Evolutionary conservation across 1,140 invertebrate genomes (phyloP), one percentile per base, ranked within the genome.

Genomic region (Copidosoma floridanum): DNA sequence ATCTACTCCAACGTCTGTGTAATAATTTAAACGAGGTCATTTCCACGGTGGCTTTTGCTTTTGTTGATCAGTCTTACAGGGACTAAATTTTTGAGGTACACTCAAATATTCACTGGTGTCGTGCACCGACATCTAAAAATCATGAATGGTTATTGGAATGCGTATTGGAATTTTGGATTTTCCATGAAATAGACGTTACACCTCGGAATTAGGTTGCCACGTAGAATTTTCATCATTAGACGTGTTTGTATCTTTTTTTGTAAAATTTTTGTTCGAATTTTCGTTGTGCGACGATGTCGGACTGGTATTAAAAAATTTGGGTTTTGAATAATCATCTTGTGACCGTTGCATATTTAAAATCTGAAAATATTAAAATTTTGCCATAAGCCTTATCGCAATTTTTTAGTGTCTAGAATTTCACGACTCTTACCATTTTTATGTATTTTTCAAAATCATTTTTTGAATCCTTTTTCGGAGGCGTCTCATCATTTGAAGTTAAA

Each of bases 21-120:
- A 61, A 61, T 62, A 43, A 12, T 61, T 32, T 38, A 23, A 11
- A 16, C 18, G 27, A 21, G 20, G 53, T 78, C 70, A 80, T 71
- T 80, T 80, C 78, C 78, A 80, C n/a, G 78, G 78, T 12, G 76
- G 78, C 57, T 78, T 62, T 72, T 24, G 38, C 57, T 63, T 66
- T 73, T 43, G 62, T 27, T 71, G 72, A 40, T 77, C 74, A 3
- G 7, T 35, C 55, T 72, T 71, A 5, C n/a, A n/a, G n/a, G 32
- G 35, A 47, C 32, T 57, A 47, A 67, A 48, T 51, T 67, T 76
- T 64, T 77, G 71, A 18, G 71, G 68, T n/a, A 76, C 35, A 18
- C 66, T 46, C 18, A 74, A 65, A 50, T 73, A 74, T 64, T 77
- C 76, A 52, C 61, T 72, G 2, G 63, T 65, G 16, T 76, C 73